Evolutionary conservation across 2,888 invertebrate species (phyloP), one percentile per base, ranked within the genome.

Genomic region (Rotaria socialis): DNA sequence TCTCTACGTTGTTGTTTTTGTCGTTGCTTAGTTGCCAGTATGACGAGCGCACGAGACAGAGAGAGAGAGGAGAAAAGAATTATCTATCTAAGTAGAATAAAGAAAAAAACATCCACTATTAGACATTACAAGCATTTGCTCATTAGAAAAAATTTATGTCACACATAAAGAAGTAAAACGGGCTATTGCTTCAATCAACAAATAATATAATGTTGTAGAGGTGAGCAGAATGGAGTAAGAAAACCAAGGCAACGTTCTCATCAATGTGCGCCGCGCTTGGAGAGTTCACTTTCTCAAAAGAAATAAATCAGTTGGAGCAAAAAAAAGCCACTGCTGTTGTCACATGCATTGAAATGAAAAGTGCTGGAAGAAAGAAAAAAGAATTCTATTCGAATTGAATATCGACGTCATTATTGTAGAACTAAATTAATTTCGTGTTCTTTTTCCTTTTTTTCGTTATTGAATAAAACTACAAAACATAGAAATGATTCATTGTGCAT

Each of bases 161-260:
- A 27, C 16, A 67, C 27, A 67, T 67, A 19, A 35, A 67, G 35
- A 67, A 35, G 27, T 14, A 67, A 67, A 67, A 35, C 67, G 67
- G 35, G 67, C 35, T 67, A 35, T 67, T 67, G 27, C 67, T 67
- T 16, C 67, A 16, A 67, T 67, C 35, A 67, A 67, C 67, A 67
- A 50, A 35, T 41, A 67, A 35, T 35, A 41, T 27, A 41, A 14
- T 67, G 35, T 27, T 35, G 27, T 67, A 67, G 35, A 67, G 67
- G 67, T 67, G 67, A 67, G 35, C 35, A 67, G 67, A 67, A 67
- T 67, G 35, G 35, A 67, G 19, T 67, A 35, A 67, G 35, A 35
- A 67, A 67, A 67, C 67, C 67, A 67, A 67, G 67, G 67, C 67
- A 67, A 67, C 67, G 67, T 67, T 67, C 35, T 67, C 67, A 35